phyloP scores from a whole-genome alignment of 2,113 vertebrate species.

The Corythaeola cristata region DNA sequence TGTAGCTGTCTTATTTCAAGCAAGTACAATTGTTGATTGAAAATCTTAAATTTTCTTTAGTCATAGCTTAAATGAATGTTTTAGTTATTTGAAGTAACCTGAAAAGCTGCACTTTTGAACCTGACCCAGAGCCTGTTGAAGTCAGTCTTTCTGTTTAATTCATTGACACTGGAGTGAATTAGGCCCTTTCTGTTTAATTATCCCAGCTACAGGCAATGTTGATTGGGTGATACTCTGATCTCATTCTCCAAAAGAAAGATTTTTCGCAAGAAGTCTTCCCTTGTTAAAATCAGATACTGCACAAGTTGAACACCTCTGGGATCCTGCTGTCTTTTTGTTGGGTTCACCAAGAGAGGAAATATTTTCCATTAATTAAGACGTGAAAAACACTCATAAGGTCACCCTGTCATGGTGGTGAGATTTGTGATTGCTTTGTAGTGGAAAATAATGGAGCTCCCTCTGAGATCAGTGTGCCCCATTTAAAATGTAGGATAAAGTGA shows the following conservation, averaged over 20 bases:
- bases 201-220: background rate
- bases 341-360: background rate
- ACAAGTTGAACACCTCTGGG: background rate
- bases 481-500: constrained; percentile 10
- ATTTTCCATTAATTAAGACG: constrained; percentile 1
- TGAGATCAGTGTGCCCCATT: background rate
- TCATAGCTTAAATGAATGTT: background rate
- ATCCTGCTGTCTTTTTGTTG: constrained; percentile 37
- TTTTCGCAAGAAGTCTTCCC: background rate
- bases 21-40: background rate
- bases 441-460: background rate
- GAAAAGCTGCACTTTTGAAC: background rate
- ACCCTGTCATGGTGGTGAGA: background rate
- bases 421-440: constrained; percentile 9
- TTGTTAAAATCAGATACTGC: background rate
- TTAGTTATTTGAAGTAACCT: background rate
- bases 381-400: background rate
- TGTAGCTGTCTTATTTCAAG: background rate
- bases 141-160: background rate
- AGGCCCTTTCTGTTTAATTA: background rate
- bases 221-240: background rate
- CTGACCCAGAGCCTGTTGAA: background rate
- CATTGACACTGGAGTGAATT: background rate
- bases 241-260: background rate
- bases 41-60: background rate